Conservation (phyloP, 2,113 vertebrate genomes). For the Microtus montanus region DNA sequence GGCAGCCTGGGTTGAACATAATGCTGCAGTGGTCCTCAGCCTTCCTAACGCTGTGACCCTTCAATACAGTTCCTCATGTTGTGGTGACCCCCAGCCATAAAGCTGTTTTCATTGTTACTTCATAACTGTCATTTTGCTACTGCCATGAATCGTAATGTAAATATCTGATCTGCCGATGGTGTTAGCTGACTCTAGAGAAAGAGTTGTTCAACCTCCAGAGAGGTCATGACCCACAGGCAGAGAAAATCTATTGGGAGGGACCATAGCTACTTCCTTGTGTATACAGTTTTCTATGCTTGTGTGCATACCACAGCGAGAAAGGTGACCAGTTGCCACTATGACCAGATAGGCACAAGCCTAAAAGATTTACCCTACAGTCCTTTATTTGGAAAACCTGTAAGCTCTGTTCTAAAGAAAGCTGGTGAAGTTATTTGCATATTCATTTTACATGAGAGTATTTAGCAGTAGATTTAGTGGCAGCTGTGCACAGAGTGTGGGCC, state of each 20-base stretch:
- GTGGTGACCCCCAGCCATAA: not conserved
- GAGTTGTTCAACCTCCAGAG: not conserved
- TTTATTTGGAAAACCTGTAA: not conserved
- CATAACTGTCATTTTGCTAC: not conserved
- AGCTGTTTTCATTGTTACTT: not conserved
- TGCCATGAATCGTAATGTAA: not conserved
- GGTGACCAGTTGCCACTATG: not conserved
- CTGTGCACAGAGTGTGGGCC: not conserved
- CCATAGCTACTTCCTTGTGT: not conserved
- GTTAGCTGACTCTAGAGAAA: not conserved
- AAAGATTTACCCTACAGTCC: not conserved
- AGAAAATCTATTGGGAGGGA: not conserved
- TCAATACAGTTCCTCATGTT: no score
- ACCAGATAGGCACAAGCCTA: not conserved
- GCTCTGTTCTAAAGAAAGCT: not conserved
- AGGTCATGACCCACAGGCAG: no score
- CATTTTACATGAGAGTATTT: not conserved
- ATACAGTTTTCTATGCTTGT: accelerated
- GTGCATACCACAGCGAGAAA: not conserved
- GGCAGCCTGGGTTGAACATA: not conserved
- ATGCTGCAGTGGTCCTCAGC: not conserved
- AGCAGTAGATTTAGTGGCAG: not conserved
- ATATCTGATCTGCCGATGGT: not conserved
- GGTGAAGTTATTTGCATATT: not conserved
- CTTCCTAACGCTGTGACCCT: accelerated